phyloP scores from a whole-genome alignment of 2,888 invertebrate species.

The Lordiphosa andalusiaca region DNA sequence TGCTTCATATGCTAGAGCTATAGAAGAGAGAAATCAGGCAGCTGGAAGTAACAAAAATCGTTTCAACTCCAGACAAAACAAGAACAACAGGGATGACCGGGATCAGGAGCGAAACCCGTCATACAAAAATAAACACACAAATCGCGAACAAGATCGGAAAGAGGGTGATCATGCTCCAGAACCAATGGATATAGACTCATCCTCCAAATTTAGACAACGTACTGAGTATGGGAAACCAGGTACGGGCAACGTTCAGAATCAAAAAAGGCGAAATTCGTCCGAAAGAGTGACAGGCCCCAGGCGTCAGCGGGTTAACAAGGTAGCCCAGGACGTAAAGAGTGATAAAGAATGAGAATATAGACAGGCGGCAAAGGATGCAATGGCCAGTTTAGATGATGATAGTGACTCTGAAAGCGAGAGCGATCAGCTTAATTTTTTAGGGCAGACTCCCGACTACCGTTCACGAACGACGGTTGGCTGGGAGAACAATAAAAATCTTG shows the following conservation, averaged over 20 bases:
- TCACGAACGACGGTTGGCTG: constrained; percentile 22
- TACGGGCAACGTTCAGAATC: constrained; percentile 6
- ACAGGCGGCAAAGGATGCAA: constrained; percentile 3
- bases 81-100: too few relatives aligned
- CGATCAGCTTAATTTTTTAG: constrained; percentile 5
- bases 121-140: background rate
- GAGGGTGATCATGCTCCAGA: constrained; percentile 9
- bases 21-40: too few relatives aligned
- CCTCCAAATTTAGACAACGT: constrained; percentile 6
- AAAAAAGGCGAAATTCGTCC: constrained; percentile 8
- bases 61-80: too few relatives aligned
- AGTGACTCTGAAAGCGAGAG: background rate
- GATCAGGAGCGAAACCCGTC: constrained; percentile 11
- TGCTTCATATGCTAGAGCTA: too few relatives aligned
- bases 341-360: constrained; percentile 2
- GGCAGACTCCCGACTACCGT: constrained; percentile 13
- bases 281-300: constrained; percentile 11
- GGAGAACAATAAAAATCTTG: constrained; percentile 18
- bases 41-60: too few relatives aligned
- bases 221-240: background rate
- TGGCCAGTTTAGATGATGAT: constrained; percentile 5
- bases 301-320: constrained; percentile 11
- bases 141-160: background rate
- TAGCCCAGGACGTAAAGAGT: too few relatives aligned
- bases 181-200: constrained; percentile 15